Evolutionary conservation across 37 sponge, comb jelly and placozoan species (phyloP), one percentile per base, ranked within the genome.

Genomic region (Cliona cf. orientalis): DNA sequence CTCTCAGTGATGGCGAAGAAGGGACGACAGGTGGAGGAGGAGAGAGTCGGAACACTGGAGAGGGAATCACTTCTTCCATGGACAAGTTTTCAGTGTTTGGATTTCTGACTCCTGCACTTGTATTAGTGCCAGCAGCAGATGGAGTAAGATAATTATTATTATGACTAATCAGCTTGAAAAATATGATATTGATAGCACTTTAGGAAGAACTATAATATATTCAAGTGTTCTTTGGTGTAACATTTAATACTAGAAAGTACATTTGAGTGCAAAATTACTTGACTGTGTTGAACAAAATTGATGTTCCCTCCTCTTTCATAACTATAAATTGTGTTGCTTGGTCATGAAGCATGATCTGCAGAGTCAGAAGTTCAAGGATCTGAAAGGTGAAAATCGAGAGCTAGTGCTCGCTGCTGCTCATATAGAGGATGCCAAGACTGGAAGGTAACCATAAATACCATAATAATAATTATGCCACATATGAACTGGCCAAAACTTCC

Each of bases 321-420:
- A 9, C 53, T 19, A 19, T 49, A 49, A 49, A 49, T 19, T 9
- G 9, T 49, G 53, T 49, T 49, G 9, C 14, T 49, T 19, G 14
- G 9, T 49, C 14, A 19, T 14, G 9, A 19, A 49, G 14, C 9
- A 49, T 49, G 9, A 9, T 14, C 9, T 49, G 53, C 53, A 49
- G 53, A 14, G 53, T 49, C 53, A 22, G 26, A 11, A 61, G 6
- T 61, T 26, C 17, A 61, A 61, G n/a, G n/a, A 22, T n/a, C 28
- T 22, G 44, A 5, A 23, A 44, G 46, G 19, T 21, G 29, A 42
- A 44, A 29, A 84, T 0, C 33, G 71, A 22, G 42, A 85, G 28
- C 46, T 88, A 1, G 31, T 49, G 0, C 62, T 88, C 23, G 89
- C 89, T 29, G 89, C 89, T 39, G 89, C 89, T 4, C 76, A 88